Evolutionary conservation across 2,888 invertebrate species (phyloP).

Genomic region (Diarsia rubi): DNA sequence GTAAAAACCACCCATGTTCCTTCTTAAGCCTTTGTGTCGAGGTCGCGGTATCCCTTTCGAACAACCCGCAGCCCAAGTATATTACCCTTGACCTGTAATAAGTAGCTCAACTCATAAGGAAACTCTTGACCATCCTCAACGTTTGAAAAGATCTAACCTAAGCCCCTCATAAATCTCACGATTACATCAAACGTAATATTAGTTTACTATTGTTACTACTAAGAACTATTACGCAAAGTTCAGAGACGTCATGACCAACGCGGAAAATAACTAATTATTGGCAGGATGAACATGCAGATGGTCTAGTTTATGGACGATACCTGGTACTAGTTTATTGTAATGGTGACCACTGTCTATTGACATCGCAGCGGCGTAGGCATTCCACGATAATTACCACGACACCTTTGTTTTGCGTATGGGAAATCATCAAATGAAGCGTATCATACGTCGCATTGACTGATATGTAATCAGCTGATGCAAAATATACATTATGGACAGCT

Average conservation of each 20-base stretch:
- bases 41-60: too few relatives aligned
- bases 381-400: background rate
- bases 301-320: background rate
- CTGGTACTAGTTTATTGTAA: background rate
- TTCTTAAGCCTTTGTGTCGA: too few relatives aligned
- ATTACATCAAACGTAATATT: slow-evolving; percentile 17
- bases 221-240: background rate
- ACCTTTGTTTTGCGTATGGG: background rate
- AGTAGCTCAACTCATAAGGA: background rate
- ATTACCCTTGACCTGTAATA: background rate
- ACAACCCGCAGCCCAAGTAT: too few relatives aligned
- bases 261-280: background rate
- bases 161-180: background rate
- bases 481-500: background rate
- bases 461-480: background rate
- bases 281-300: background rate
- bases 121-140: background rate
- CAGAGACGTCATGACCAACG: background rate
- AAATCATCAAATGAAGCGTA: background rate
- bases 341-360: too few relatives aligned
- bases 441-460: background rate
- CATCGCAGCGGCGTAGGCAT: background rate
- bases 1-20: too few relatives aligned
- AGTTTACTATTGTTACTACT: background rate
- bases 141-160: background rate